Evolutionary conservation across 2,113 vertebrate species (phyloP), one percentile per base, ranked within the genome.

Genomic region (Jaculus jaculus): DNA sequence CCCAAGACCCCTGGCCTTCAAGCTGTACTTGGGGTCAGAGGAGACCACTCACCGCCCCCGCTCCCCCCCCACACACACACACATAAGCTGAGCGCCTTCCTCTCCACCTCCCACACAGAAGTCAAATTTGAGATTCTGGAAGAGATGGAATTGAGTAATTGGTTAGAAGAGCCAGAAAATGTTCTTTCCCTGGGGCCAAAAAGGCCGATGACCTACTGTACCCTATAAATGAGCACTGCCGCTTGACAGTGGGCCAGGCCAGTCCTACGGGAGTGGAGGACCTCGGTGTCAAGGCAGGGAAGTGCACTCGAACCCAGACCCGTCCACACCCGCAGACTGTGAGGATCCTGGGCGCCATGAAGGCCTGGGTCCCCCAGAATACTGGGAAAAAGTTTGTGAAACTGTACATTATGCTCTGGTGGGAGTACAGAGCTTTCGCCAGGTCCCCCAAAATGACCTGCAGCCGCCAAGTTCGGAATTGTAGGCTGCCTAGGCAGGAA

Each of bases 101-200:
- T 83, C 60, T 42, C 61, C 51, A n/a, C 71, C 51, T 81, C 73
- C 73, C 78, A 13, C 66, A 80, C 72, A 51, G 4, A 77, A 75
- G 77, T 24, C 82, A 80, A 32, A 47, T 28, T 18, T 91, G 69
- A 89, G 91, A 81, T 74, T 88, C 90, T 66, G 18, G 24, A 74
- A 84, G 71, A 74, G 58, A 23, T 32, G 65, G 63, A 66, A 34
- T 39, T 92, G 37, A 54, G 66, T 68, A 81, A 69, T 21, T 65
- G 90, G 30, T 61, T 34, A 86, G 66, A 88, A 23, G n/a, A 21
- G n/a, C 42, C 94, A 63, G 42, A 77, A 92, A 94, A 82, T 10
- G 20, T 81, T 82, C 84, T 89, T 60, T 91, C 73, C 73, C 58
- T 75, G 37, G 71, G 34, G 75, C 91, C 84, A 92, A 42, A 92